Conservation (phyloP, 2,888 invertebrate genomes). For the Liodrosophila aerea region DNA sequence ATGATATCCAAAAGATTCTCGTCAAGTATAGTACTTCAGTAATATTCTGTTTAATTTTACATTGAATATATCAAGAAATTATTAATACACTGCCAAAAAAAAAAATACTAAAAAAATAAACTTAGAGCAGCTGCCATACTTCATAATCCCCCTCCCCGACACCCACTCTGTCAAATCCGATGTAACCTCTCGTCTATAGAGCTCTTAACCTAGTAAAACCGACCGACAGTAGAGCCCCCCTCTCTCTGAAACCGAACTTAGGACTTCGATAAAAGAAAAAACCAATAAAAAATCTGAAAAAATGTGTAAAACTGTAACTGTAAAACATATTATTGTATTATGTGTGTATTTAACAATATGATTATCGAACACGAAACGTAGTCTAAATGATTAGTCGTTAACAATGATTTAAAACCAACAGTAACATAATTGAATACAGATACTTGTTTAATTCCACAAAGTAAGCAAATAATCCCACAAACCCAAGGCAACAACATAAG, state of each 20-base stretch:
- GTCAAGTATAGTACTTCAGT: too few species aligned
- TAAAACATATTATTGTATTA: constrained; percentile 70
- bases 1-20: too few species aligned
- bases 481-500: constrained; percentile 31
- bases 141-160: constrained; percentile 24
- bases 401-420: constrained; percentile 59
- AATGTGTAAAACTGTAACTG: constrained; percentile 66
- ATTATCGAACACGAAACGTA: constrained; percentile 54
- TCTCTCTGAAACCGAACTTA: constrained; percentile 44
- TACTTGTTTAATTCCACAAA: constrained; percentile 54
- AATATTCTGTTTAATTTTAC: background rate
- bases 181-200: constrained; percentile 27
- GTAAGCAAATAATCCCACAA: constrained; percentile 37
- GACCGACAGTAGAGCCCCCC: constrained; percentile 35
- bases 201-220: constrained; percentile 42
- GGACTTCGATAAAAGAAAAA: constrained; percentile 38
- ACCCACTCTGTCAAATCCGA: constrained; percentile 30
- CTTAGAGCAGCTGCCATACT: constrained; percentile 23
- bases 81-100: constrained; percentile 56
- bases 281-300: constrained; percentile 15
- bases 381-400: constrained; percentile 72
- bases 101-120: constrained; percentile 13
- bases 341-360: constrained; percentile 62
- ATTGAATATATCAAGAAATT: constrained; percentile 55
- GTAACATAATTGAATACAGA: constrained; percentile 20